Conservation (phyloP, 2,113 vertebrate species). For the Ptychochromis oligacanthus region DNA sequence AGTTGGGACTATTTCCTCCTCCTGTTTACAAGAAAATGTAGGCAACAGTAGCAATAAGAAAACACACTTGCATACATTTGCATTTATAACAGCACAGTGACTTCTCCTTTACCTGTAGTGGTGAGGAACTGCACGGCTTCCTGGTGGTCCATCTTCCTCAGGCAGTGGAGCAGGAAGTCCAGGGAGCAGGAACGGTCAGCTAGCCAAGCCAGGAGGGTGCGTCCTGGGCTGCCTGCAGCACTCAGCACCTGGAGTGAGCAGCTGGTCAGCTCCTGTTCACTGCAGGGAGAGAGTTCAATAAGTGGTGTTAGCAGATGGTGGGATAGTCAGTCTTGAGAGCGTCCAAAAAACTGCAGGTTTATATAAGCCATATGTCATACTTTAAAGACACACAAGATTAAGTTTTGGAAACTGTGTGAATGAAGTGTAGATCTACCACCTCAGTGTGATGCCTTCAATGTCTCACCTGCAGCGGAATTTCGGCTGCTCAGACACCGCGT, state of each 20-base stretch:
- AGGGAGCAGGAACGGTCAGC: constrained; percentile 80
- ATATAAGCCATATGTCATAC: background rate
- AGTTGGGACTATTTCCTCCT: background rate
- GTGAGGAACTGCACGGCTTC: constrained; percentile 80
- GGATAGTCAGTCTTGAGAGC: background rate
- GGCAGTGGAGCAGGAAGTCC: constrained; percentile 79
- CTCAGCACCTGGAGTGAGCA: constrained; percentile 86
- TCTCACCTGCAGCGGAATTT: constrained; percentile 84
- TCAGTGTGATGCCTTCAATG: constrained; percentile 13
- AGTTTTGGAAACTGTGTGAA: background rate
- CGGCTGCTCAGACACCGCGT: constrained; percentile 70
- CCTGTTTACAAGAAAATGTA: background rate
- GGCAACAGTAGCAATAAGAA: background rate
- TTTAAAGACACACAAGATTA: rapidly evolving
- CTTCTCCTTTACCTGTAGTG: constrained; percentile 61
- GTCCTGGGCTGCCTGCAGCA: constrained; percentile 81
- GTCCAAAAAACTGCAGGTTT: background rate
- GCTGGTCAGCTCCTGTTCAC: constrained; percentile 83
- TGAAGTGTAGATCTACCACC: background rate
- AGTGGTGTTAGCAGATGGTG: background rate
- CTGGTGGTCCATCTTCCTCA: constrained; percentile 82
- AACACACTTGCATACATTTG: background rate
- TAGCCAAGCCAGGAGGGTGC: constrained; percentile 79
- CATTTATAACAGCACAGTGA: background rate
- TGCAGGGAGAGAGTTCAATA: constrained; percentile 36